Conservation (phyloP, 2,888 invertebrate species). For the Pogonocherus hispidulus region DNA sequence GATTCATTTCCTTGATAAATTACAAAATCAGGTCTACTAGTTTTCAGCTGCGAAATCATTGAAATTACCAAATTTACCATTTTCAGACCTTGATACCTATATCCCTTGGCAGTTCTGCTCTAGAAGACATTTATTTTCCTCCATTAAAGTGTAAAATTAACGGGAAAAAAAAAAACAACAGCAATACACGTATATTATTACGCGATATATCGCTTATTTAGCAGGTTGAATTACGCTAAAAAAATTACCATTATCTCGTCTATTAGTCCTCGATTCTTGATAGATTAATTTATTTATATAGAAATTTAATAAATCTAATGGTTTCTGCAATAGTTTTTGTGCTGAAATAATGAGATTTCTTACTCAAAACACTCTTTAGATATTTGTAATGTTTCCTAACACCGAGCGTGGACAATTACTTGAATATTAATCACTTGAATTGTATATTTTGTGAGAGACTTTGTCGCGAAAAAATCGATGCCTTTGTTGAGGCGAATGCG, state of each 20-base stretch:
- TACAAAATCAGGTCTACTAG: too few relatives aligned
- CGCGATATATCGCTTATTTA: constrained; percentile 32
- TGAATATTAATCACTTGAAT: constrained; percentile 22
- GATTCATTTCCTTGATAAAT: too few relatives aligned
- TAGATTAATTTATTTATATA: constrained; percentile 34
- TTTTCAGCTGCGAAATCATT: too few relatives aligned
- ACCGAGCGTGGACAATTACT: constrained; percentile 16
- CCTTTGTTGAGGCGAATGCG: background rate
- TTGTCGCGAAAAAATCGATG: background rate
- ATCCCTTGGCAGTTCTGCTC: constrained; percentile 24
- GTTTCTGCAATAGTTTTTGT: constrained; percentile 29
- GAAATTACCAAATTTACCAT: too few relatives aligned
- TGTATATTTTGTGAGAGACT: background rate
- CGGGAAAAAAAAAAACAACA: constrained; percentile 17
- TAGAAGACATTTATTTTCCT: constrained; percentile 9
- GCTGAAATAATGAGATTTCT: constrained; percentile 26
- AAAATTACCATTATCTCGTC: constrained; percentile 23
- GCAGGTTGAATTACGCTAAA: constrained; percentile 26
- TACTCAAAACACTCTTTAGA: constrained; percentile 1
- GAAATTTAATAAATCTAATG: constrained; percentile 35
- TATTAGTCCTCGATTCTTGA: constrained; percentile 23
- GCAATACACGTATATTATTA: constrained; percentile 21
- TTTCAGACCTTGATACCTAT: too few relatives aligned
- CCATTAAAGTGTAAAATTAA: constrained; percentile 35
- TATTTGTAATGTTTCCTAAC: constrained; percentile 20